These are phyloP conservation scores for Phenganax marumi DNA, from an alignment of 92 coral and sea anemone species.

Conservation along the genomic window DNA sequence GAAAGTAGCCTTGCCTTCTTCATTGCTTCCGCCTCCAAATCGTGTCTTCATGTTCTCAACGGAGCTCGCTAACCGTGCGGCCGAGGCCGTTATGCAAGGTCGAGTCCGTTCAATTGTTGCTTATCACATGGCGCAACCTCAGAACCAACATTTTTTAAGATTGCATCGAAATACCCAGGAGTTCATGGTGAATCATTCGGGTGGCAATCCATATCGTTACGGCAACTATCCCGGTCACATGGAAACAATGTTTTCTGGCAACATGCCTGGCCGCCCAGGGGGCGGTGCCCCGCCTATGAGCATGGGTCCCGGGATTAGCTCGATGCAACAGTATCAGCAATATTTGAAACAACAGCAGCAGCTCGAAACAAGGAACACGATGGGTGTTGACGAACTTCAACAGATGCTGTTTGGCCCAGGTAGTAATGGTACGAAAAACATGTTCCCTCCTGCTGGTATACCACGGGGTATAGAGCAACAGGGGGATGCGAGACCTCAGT, in stretches of 20 bases:
- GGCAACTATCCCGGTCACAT: conserved; percentile 42
- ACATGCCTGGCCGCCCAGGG: conserved; percentile 50
- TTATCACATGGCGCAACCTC: conserved; percentile 87
- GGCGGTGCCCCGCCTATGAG: conserved; percentile 49
- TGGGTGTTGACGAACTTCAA: conserved; percentile 74
- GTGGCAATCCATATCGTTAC: conserved; percentile 35
- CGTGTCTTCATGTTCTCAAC: conserved; percentile 90
- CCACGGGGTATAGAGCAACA: conserved; percentile 4
- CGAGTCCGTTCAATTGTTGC: conserved; percentile 73
- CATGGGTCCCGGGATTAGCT: conserved; percentile 68
- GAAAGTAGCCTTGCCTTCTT: conserved; percentile 61
- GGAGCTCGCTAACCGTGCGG: conserved; percentile 95
- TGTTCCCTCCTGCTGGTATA: conserved; percentile 63
- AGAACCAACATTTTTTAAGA: conserved; percentile 75
- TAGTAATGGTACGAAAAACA: conserved; percentile 70
- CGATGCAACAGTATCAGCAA: conserved; percentile 66
- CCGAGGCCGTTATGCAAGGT: conserved; percentile 92
- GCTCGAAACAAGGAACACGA: conserved; percentile 24
- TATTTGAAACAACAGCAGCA: conserved; percentile 65
- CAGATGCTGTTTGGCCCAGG: conserved; percentile 75
- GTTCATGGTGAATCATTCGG: conserved; percentile 47
- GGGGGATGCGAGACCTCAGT: conserved; percentile 46
- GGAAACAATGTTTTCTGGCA: conserved; percentile 58
- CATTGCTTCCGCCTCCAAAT: conserved; percentile 73
- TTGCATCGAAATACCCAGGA: conserved; percentile 63